These are phyloP conservation scores for Amiota minor DNA, from an alignment of 2,888 invertebrate species.

Conservation along the genomic window DNA sequence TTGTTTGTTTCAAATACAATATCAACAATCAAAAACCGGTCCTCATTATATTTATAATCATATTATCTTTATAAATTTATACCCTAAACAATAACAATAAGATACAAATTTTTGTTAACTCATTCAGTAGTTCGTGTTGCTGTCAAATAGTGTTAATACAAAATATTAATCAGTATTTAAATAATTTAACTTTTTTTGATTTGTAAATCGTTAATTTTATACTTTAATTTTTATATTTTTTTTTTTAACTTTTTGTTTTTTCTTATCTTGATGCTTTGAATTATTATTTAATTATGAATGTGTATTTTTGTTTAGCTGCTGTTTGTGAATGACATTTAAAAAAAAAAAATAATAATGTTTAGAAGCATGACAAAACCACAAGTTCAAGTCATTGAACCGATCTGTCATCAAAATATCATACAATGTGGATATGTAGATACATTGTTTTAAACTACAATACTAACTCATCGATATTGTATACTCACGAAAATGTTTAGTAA, in stretches of 20 bases:
- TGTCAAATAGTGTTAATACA: slow-evolving; percentile 33
- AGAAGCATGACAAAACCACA: too few relatives aligned
- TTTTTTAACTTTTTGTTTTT: too few relatives aligned
- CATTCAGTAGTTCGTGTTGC: slow-evolving; percentile 35
- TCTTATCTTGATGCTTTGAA: background rate
- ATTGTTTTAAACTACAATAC: too few relatives aligned
- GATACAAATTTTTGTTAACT: slow-evolving; percentile 16
- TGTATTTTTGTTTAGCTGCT: background rate
- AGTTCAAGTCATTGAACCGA: slow-evolving; percentile 10
- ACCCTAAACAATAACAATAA: background rate
- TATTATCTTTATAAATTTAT: slow-evolving; percentile 13
- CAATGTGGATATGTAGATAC: background rate
- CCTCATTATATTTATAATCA: slow-evolving; percentile 22
- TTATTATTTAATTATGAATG: background rate
- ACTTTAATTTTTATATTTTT: background rate
- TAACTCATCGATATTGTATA: too few relatives aligned
- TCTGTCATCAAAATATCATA: background rate
- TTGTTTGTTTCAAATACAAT: background rate
- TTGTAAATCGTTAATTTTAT: slow-evolving; percentile 5
- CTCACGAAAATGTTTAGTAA: too few relatives aligned
- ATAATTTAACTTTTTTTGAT: slow-evolving; percentile 42
- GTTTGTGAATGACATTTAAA: background rate
- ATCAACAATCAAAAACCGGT: background rate
- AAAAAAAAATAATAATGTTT: too few relatives aligned
- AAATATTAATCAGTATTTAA: slow-evolving; percentile 45